phyloP scores from a whole-genome alignment of 2,888 invertebrate genomes.

The Petrolisthes cinctipes region DNA sequence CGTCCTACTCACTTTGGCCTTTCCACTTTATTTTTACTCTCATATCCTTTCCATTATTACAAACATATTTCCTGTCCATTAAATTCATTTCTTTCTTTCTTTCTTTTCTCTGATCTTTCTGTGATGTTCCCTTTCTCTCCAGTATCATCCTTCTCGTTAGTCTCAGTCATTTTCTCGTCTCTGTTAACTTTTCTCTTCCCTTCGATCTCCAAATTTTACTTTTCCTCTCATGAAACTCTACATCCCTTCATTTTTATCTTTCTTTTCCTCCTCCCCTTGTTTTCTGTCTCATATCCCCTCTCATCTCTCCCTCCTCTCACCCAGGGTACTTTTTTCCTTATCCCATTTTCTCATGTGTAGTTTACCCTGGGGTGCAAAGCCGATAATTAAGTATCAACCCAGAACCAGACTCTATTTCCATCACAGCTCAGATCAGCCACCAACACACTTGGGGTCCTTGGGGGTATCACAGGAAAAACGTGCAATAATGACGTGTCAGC shows the following conservation, averaged over 20 bases:
- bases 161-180: neutral
- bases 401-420: no score
- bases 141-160: neutral
- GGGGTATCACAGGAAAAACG: no score
- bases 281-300: no score
- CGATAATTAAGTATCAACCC: no score
- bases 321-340: neutral
- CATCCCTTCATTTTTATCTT: neutral
- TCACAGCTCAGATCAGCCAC: no score
- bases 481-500: no score
- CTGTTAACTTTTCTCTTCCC: neutral
- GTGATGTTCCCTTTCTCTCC: neutral
- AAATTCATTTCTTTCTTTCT: neutral
- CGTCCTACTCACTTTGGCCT: neutral
- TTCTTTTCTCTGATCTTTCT: constrained; percentile 5
- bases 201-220: neutral
- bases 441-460: no score
- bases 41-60: neutral
- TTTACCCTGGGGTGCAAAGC: no score
- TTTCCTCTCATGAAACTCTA: neutral
- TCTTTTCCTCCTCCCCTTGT: neutral
- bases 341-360: neutral
- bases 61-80: neutral
- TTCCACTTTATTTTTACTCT: neutral
- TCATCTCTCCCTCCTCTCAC: neutral